These are phyloP conservation scores for Synanthedon vespiformis DNA, from an alignment of 2,888 invertebrate genomes.

Conservation along the genomic window DNA sequence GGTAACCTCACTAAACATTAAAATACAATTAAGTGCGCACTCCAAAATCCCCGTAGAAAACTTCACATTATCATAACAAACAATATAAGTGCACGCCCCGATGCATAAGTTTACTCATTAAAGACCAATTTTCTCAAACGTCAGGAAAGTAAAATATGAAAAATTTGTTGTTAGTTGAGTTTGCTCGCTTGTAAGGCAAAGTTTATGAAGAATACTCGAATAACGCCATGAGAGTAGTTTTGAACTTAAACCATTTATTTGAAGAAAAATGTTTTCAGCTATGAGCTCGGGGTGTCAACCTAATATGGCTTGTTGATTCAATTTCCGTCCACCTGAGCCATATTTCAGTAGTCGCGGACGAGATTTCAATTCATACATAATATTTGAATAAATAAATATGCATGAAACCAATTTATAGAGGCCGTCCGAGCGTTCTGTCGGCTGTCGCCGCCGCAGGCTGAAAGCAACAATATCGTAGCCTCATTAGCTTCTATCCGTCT, in stretches of 20 bases:
- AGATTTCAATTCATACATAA: constrained; percentile 68
- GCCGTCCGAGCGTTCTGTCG: constrained; percentile 19
- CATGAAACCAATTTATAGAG: constrained; percentile 70
- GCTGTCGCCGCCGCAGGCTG: constrained; percentile 28
- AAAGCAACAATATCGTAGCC: constrained; percentile 51
- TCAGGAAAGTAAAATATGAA: constrained; percentile 32
- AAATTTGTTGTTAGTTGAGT: constrained; percentile 26
- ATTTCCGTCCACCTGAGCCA: constrained; percentile 50
- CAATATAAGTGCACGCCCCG: constrained; percentile 20
- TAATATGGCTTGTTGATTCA: constrained; percentile 59
- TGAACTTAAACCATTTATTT: constrained; percentile 15
- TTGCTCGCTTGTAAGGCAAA: constrained; percentile 17
- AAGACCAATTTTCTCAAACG: constrained; percentile 36
- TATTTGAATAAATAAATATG: constrained; percentile 71
- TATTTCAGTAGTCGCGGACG: constrained; percentile 59
- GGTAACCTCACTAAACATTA: background rate
- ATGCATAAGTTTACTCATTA: constrained; percentile 42
- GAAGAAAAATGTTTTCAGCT: constrained; percentile 16
- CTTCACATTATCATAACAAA: constrained; percentile 10
- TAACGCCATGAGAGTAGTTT: constrained; percentile 22
- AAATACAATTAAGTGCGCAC: background rate
- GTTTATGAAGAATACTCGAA: constrained; percentile 30
- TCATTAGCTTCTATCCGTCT: constrained; percentile 47
- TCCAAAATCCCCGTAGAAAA: background rate
- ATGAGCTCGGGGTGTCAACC: constrained; percentile 28